Evolutionary conservation across 2,113 vertebrate genomes (phyloP).

Genomic region (Paratilapia polleni): DNA sequence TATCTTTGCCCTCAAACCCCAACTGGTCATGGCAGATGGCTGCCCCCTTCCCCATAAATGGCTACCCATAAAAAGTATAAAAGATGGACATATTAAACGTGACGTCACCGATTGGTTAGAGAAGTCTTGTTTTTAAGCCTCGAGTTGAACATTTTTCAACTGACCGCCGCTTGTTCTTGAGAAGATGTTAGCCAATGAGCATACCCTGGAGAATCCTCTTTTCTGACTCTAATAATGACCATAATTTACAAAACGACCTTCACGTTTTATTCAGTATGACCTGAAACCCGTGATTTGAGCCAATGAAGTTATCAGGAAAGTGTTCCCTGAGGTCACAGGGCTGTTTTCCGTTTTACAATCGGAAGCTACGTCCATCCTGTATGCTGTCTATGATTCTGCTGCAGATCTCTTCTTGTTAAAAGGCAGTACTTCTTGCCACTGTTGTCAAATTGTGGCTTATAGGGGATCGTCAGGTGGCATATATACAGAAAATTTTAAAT

Average conservation of each 20-base stretch:
- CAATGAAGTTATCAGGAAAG: neutral
- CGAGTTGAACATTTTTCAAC: neutral
- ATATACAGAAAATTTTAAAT: no score
- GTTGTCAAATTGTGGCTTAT: neutral
- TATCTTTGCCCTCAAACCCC: neutral
- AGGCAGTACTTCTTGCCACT: neutral
- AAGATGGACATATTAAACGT: neutral
- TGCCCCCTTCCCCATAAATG: neutral
- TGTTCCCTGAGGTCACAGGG: neutral
- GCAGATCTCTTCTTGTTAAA: neutral
- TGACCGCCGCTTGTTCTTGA: no score
- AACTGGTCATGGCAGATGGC: neutral
- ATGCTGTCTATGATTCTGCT: neutral
- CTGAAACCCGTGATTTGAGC: neutral
- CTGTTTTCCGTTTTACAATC: neutral
- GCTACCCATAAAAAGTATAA: neutral
- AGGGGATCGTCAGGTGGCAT: neutral
- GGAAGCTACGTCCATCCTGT: neutral
- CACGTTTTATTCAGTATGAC: neutral
- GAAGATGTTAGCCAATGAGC: neutral
- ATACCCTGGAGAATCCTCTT: neutral
- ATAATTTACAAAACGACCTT: neutral
- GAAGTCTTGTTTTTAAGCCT: neutral
- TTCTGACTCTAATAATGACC: neutral
- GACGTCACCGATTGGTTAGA: neutral